Conservation (phyloP, 2,888 invertebrate genomes). For the Heliconius sara region DNA sequence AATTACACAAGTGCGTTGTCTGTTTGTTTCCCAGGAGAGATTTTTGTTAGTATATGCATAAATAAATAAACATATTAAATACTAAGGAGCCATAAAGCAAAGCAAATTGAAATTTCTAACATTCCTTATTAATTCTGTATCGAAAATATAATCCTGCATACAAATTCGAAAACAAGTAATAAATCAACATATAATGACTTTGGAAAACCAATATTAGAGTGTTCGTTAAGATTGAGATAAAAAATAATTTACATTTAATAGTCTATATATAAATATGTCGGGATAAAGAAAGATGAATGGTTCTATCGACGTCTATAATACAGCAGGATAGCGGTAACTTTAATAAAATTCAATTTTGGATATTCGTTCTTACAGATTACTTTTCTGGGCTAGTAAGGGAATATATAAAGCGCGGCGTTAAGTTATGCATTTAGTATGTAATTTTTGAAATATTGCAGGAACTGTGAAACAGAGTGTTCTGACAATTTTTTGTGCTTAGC, state of each 20-base stretch:
- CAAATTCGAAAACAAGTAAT: conserved; percentile 41
- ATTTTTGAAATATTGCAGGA: not conserved
- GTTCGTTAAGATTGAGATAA: conserved; percentile 50
- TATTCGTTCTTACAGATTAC: no score
- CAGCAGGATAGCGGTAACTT: not conserved
- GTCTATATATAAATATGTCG: conserved; percentile 26
- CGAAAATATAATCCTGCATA: conserved; percentile 35
- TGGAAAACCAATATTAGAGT: conserved; percentile 53
- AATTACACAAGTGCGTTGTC: no score
- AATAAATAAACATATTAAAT: not conserved
- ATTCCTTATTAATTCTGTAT: conserved; percentile 33
- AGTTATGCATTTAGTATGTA: not conserved
- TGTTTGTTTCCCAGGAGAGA: no score
- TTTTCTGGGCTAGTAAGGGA: not conserved
- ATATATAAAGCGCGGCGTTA: not conserved
- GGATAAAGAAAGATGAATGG: conserved; percentile 21
- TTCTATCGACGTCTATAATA: not conserved
- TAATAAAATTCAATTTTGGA: not conserved
- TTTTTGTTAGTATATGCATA: no score
- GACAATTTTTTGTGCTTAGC: not conserved
- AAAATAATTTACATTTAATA: conserved; percentile 38
- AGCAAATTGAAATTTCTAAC: conserved; percentile 12
- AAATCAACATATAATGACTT: conserved; percentile 65
- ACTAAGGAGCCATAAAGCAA: not conserved
- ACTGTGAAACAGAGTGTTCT: not conserved